These are phyloP conservation scores for Lasius platythorax DNA, from an alignment of 2,888 invertebrate genomes.

Conservation along the genomic window DNA sequence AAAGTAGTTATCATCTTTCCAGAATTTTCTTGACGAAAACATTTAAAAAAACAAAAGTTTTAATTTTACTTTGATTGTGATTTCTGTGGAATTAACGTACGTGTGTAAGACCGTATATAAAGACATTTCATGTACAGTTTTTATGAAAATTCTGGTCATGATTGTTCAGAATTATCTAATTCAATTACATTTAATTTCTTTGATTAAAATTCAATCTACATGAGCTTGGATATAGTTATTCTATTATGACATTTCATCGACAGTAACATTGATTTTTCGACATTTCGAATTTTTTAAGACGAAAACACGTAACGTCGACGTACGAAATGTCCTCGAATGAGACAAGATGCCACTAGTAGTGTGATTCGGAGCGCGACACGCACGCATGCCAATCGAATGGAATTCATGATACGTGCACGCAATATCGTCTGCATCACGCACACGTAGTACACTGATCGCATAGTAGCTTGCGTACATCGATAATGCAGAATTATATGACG, in stretches of 20 bases:
- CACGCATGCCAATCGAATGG: conserved; percentile 47
- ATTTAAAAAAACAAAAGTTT: background rate
- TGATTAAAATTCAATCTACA: background rate
- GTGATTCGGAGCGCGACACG: conserved; percentile 28
- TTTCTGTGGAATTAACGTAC: background rate
- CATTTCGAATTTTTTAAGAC: background rate
- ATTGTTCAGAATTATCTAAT: background rate
- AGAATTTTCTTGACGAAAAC: background rate
- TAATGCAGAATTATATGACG: conserved; percentile 7
- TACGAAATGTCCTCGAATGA: conserved; percentile 8
- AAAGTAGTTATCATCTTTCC: background rate
- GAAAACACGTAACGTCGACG: background rate
- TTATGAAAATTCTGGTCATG: background rate
- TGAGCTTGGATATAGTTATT: background rate
- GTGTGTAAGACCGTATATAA: background rate
- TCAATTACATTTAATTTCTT: background rate
- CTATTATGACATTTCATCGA: background rate
- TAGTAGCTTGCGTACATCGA: conserved; percentile 17
- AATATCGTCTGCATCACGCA: conserved; percentile 47
- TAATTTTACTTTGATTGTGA: background rate
- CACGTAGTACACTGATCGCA: conserved; percentile 39
- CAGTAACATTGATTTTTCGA: background rate
- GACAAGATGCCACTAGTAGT: conserved; percentile 9
- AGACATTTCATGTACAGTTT: background rate
- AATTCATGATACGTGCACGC: conserved; percentile 64